Evolutionary conservation across 2,113 vertebrate genomes (phyloP).

Genomic region (Astur gentilis): DNA sequence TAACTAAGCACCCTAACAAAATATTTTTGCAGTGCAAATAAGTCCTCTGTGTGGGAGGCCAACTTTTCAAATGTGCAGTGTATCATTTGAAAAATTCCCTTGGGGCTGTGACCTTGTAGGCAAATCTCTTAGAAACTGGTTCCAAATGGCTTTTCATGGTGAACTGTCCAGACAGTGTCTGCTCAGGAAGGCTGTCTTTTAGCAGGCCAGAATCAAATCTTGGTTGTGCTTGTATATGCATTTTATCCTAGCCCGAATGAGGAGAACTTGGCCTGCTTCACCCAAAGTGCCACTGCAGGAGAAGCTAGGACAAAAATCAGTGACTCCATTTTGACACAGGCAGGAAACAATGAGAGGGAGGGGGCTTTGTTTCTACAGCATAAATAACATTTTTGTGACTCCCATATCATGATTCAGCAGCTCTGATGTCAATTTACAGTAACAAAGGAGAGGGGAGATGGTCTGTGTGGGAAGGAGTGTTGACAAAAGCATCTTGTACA

Average conservation of each 20-base stretch:
- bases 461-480: constrained; percentile 53
- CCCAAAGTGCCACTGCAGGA: not conserved
- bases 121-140: not conserved
- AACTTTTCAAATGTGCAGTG: not conserved
- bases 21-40: not conserved
- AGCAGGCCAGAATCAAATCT: not conserved
- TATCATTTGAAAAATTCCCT: constrained; percentile 5
- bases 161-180: not conserved
- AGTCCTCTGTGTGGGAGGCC: not conserved
- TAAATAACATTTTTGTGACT: constrained; percentile 52
- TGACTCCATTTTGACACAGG: constrained; percentile 29
- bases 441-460: constrained; percentile 47
- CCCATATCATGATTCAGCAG: constrained; percentile 58
- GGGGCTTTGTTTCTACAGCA: constrained; percentile 8
- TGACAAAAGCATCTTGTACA: constrained; percentile 67
- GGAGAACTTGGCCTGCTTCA: not conserved
- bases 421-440: constrained; percentile 65
- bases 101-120: not conserved
- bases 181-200: not conserved
- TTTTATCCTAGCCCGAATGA: not conserved
- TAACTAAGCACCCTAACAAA: not conserved
- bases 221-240: not conserved
- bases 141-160: not conserved
- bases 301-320: constrained; percentile 5
- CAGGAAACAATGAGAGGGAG: constrained; percentile 40